Conservation (phyloP, 2,888 invertebrate genomes). For the Drosophila imparisetae region DNA sequence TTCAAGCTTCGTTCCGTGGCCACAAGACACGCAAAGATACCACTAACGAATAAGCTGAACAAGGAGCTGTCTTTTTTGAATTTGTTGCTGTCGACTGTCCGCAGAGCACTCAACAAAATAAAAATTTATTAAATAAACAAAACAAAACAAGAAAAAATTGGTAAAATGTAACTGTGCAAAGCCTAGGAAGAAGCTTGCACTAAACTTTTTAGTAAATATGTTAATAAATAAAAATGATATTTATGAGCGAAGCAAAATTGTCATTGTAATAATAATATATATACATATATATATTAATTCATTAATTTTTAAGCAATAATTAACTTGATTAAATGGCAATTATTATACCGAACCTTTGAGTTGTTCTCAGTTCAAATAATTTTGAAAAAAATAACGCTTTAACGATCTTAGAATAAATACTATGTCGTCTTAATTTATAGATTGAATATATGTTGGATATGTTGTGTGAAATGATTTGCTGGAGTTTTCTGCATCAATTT, state of each 20-base stretch:
- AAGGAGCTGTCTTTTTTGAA: constrained; percentile 42
- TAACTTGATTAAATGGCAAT: constrained; percentile 21
- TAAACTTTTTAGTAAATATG: constrained; percentile 71
- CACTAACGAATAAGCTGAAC: constrained; percentile 69
- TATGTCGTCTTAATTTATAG: neutral
- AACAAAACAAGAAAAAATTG: constrained; percentile 46
- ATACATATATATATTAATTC: constrained; percentile 33
- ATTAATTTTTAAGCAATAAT: constrained; percentile 64
- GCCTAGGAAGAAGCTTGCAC: constrained; percentile 51
- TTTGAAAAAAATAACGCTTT: constrained; percentile 11
- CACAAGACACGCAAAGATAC: constrained; percentile 93
- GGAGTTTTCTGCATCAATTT: constrained; percentile 3
- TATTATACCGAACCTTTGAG: constrained; percentile 37
- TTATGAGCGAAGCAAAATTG: constrained; percentile 28
- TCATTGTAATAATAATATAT: constrained; percentile 52
- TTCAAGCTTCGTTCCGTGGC: constrained; percentile 96
- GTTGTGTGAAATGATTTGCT: constrained; percentile 28
- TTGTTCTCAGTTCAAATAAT: constrained; percentile 34
- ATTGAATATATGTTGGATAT: constrained; percentile 9
- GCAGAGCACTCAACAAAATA: constrained; percentile 46
- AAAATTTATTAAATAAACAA: constrained; percentile 14
- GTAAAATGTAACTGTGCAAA: constrained; percentile 65
- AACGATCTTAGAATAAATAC: constrained; percentile 11
- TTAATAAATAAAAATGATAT: constrained; percentile 59
- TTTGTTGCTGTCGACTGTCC: constrained; percentile 63